A percentile compares a stretch with the other conserved stretches of the same genome.
These are phyloP conservation scores for Drosophila jambulina DNA, from an alignment of 1,140 invertebrate species.

Conservation along the genomic window DNA sequence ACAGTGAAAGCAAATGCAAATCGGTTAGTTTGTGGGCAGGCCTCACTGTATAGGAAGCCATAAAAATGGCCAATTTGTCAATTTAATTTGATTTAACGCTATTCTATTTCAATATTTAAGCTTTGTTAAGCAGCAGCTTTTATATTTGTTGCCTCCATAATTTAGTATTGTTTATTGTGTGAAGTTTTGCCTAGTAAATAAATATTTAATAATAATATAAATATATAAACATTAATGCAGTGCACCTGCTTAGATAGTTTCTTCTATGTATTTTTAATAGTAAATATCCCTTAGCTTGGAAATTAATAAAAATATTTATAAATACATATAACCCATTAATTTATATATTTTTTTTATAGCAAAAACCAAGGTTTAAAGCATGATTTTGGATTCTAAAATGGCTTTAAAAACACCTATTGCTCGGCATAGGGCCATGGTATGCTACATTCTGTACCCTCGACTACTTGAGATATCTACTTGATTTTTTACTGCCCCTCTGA, in stretches of 20 bases:
- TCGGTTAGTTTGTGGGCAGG: background rate
- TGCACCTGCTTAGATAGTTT: background rate
- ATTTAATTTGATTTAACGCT: slow-evolving; percentile 68
- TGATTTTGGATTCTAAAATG: background rate
- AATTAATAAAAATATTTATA: too few relatives aligned
- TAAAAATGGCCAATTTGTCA: slow-evolving; percentile 53
- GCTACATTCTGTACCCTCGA: background rate
- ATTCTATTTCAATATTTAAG: slow-evolving; percentile 41
- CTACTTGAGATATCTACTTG: background rate
- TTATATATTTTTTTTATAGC: background rate
- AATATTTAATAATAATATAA: background rate
- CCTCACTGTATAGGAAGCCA: slow-evolving; percentile 11
- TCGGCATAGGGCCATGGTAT: background rate
- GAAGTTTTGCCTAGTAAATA: too few relatives aligned
- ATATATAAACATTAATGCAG: background rate
- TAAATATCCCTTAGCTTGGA: too few relatives aligned
- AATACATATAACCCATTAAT: background rate
- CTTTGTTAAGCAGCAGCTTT: slow-evolving; percentile 6
- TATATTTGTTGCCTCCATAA: background rate
- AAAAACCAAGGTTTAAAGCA: background rate
- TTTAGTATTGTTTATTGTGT: background rate
- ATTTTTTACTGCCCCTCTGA: slow-evolving; percentile 3
- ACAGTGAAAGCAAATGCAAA: slow-evolving; percentile 19
- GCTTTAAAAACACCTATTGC: background rate
- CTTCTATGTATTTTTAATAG: too few relatives aligned